A percentile compares a stretch with the other conserved stretches of the same genome.
Conservation (phyloP, 2,888 invertebrate genomes). For the Notocelia uddmanniana region DNA sequence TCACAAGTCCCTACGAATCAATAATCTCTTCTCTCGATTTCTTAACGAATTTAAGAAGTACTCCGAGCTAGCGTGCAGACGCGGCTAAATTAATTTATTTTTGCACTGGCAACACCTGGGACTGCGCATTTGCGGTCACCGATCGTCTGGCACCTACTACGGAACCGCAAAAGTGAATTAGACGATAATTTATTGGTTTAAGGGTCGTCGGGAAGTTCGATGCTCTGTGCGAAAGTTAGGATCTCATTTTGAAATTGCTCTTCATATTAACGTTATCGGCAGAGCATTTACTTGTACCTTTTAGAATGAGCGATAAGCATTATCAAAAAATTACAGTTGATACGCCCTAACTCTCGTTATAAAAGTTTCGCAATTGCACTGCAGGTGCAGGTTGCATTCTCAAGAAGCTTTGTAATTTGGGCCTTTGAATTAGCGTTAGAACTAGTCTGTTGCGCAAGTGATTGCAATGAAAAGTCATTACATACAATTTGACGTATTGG, state of each 20-base stretch:
- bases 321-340: too few species aligned
- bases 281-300: too few species aligned
- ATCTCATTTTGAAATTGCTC: background rate
- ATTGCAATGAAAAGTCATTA: background rate
- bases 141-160: conserved; percentile 4
- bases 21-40: conserved; percentile 17
- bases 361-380: too few species aligned
- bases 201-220: background rate
- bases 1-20: background rate
- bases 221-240: background rate
- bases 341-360: too few species aligned
- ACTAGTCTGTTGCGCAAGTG: background rate
- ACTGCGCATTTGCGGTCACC: conserved; percentile 11
- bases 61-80: background rate
- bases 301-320: too few species aligned
- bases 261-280: background rate
- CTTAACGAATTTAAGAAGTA: conserved; percentile 20
- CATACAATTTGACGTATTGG: too few species aligned
- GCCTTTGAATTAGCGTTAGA: background rate
- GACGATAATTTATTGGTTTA: conserved; percentile 10
- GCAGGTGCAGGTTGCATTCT: too few species aligned
- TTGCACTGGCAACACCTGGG: conserved; percentile 22
- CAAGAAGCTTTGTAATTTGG: too few species aligned
- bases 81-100: conserved; percentile 25
- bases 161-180: conserved; percentile 2